Conservation (phyloP, 2,888 invertebrate genomes). For the Cremastobaeus sp. region DNA sequence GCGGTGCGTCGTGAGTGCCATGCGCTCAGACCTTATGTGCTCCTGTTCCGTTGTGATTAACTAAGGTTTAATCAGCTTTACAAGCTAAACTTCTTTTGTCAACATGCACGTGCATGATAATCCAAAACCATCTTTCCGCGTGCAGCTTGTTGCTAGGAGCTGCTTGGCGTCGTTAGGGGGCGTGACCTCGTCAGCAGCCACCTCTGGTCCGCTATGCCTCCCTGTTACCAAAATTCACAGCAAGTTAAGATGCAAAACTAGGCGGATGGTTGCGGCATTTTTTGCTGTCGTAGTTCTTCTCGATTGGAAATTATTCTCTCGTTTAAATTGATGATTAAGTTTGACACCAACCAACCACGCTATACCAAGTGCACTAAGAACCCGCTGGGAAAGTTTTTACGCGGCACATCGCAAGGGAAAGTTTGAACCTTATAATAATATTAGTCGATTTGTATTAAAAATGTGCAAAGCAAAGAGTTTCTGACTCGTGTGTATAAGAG, state of each 20-base stretch:
- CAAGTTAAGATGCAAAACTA: slow-evolving; percentile 68
- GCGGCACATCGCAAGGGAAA: too few species aligned
- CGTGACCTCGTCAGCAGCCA: slow-evolving; percentile 15
- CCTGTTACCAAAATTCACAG: slow-evolving; percentile 72
- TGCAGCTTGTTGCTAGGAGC: slow-evolving; percentile 40
- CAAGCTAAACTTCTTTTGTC: slow-evolving; percentile 77
- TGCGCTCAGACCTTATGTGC: slow-evolving; percentile 61
- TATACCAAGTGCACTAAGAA: too few species aligned
- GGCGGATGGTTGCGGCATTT: slow-evolving; percentile 35
- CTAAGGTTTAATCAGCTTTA: slow-evolving; percentile 78
- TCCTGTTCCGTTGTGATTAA: slow-evolving; percentile 75
- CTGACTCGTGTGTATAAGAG: too few species aligned
- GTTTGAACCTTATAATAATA: too few species aligned
- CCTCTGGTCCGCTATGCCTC: slow-evolving; percentile 33
- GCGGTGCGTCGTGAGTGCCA: background rate
- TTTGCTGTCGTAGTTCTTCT: slow-evolving; percentile 3
- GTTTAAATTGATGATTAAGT: background rate
- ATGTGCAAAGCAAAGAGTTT: too few species aligned
- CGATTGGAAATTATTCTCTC: background rate
- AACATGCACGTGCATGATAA: slow-evolving; percentile 77
- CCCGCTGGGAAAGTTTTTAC: too few species aligned
- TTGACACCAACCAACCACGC: too few species aligned
- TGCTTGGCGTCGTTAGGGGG: slow-evolving; percentile 31
- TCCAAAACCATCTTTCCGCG: slow-evolving; percentile 72
- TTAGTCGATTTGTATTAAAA: too few species aligned